Percentiles rank a stretch among this genome's conserved stretches.
Evolutionary conservation across 2,797 vertebrate genomes (phyloP).

Genomic region (Muscicapa comitata): DNA sequence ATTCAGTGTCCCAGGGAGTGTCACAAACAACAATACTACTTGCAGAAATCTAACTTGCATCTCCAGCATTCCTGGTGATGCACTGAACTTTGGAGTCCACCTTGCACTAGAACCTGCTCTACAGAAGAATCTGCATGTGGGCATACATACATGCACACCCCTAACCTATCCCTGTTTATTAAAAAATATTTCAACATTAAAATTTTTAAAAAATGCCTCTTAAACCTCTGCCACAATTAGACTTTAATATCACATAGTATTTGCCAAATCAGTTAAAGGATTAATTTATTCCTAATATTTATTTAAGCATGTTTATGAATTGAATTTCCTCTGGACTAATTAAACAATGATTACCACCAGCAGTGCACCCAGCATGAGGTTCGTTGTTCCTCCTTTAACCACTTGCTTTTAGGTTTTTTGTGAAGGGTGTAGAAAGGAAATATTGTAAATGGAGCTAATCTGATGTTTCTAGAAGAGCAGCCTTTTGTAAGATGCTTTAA

Average conservation of each 20-base stretch:
- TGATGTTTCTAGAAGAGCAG: neutral
- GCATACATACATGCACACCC: accelerated
- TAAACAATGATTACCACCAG: neutral
- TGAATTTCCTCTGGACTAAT: neutral
- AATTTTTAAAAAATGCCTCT: neutral
- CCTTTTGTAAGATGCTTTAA: neutral
- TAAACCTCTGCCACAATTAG: neutral
- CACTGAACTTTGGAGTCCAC: neutral
- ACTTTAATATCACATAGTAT: neutral
- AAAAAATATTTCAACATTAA: neutral
- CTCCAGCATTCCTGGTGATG: neutral
- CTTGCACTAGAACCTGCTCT: neutral
- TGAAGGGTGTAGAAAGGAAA: neutral
- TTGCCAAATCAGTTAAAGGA: neutral
- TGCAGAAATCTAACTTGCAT: neutral
- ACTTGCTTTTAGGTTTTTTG: neutral
- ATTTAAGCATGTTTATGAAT: neutral
- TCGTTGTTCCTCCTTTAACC: neutral
- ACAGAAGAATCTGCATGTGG: neutral
- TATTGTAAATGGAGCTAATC: neutral
- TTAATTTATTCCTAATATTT: neutral
- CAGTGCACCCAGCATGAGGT: neutral
- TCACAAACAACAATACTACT: neutral
- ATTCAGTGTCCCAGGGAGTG: neutral
- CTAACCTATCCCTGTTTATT: neutral